These are phyloP conservation scores for Alauda arvensis DNA, from an alignment of 2,797 vertebrate genomes.

Conservation along the genomic window DNA sequence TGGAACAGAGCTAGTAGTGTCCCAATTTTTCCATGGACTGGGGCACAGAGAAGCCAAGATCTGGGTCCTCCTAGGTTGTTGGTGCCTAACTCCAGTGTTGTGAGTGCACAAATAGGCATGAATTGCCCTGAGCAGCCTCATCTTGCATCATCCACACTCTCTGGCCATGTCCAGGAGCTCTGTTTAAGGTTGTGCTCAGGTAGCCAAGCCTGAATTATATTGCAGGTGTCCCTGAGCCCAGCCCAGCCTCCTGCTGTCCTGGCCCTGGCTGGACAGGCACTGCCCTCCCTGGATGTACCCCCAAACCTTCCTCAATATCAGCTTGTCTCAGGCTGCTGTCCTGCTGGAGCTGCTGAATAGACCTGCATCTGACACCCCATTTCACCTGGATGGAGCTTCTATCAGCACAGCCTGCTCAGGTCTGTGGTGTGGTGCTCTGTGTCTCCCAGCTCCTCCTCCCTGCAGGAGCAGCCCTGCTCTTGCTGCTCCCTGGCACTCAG, in stretches of 20 bases:
- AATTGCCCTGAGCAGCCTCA: background rate
- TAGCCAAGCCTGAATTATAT: background rate
- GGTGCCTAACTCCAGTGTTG: background rate
- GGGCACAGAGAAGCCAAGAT: background rate
- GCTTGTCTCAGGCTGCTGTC: background rate
- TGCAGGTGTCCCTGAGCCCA: background rate
- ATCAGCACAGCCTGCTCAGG: background rate
- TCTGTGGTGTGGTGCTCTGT: background rate
- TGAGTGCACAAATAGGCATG: background rate
- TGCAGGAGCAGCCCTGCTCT: background rate
- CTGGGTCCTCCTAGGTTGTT: background rate
- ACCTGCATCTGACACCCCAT: background rate
- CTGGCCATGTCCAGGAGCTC: background rate
- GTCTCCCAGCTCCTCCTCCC: background rate
- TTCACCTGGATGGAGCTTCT: background rate
- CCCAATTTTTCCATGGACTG: background rate
- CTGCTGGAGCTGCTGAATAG: background rate
- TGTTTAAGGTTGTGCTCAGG: background rate
- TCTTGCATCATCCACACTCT: background rate
- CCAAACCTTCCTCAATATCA: background rate
- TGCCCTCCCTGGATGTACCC: background rate
- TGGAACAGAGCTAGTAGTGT: background rate
- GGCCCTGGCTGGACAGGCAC: background rate
- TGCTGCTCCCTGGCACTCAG: background rate
- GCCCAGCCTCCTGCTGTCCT: background rate